Evolutionary conservation across 2,797 vertebrate species (phyloP), one percentile per base, ranked within the genome.

Genomic region (Heliangelus exortis): DNA sequence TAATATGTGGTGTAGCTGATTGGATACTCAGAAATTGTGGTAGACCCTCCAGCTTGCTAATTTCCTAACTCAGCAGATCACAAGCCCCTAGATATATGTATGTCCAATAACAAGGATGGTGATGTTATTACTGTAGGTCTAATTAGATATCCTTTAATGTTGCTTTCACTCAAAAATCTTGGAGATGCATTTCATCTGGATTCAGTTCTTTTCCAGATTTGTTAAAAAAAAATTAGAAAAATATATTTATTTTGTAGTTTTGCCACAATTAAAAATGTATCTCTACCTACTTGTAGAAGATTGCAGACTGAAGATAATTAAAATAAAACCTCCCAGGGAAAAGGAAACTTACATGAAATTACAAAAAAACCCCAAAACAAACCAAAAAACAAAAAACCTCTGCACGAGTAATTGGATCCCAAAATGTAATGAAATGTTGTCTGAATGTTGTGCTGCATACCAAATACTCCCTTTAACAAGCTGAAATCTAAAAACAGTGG

Each of bases 1-100:
- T 96, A 96, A 97, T 97, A 92, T 95, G 94, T 96, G 96, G 94
- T 94, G 69, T 53, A 96, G 96, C 89, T 96, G 96, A 96, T 96
- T 96, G 96, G 72, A 20, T 5, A 22, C 57, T 97, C 87, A 94
- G 84, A 85, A 93, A 69, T 89, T 96, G 92, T 95, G 92, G 92
- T 92, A 92, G 90, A 95, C 89, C 94, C 90, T 97, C 88, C 87
- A 96, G 94, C 86, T 96, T 93, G 87, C 88, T 97, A 92, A 90
- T 88, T 96, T 96, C 96, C 87, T 96, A 95, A 95, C 92, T 97
- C 94, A 96, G 87, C 95, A 97, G 79, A 93, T 96, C 89, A 81
- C 79, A 96, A 93, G 68, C 68, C 71, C 91, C 96, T 95, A 87
- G 63, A 92, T 86, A 77, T 69, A 90, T 94, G 26, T 92, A 41